Base-by-base conservation (phyloP, 2,888 invertebrate species). In the Ptychoptera contaminata region DNA sequence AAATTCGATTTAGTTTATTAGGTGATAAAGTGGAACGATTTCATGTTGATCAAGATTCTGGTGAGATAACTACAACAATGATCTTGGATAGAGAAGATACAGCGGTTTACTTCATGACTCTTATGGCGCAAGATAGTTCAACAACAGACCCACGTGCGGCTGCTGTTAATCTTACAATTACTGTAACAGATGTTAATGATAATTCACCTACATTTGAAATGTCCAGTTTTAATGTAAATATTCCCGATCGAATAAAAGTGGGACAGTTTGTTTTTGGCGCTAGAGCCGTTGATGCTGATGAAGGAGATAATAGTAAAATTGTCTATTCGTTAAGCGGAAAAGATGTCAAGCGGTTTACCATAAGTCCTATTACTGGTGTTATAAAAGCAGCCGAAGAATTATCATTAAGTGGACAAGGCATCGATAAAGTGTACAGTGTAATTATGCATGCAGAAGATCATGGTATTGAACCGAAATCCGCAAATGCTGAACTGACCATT, bases 241-340 rank as follows among this genome's bases (percentile, higher is more conserved):
- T 93, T 45, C 82, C 90, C 0, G 88, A 91, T 58, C 77, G 79
- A 30, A 88, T 84, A 1, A 69, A 73, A 49, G 68, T 75, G 43
- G 87, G 84, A 58, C 77, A 88, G 55, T 94, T 93, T 67, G 85
- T 94, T 16, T 85, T 90, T 59, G 93, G 93, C 8, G 86, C 87
- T 0, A 82, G 80, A 60, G 93, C 93, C 0, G 70, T 72, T 7
- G 94, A 94, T 61, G 72, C 73, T 47, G 94, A 94, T 61, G 74
- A 79, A 45, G 88, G 83, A 0, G 65, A 71, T 1, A 93, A 93
- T 61, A 83, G 87, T 44, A 76, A 78, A 57, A 80, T 94, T 44
- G 65, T 73, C 0, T 94, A 93, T 62, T 76, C 73, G 43, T 68
- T 93, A 7, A 75, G 75, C 48, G 87, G 88, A 1, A 76, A 79